Evolutionary conservation across 2,113 vertebrate genomes (phyloP), one percentile per base, ranked within the genome.

Genomic region (Callorhinus ursinus): DNA sequence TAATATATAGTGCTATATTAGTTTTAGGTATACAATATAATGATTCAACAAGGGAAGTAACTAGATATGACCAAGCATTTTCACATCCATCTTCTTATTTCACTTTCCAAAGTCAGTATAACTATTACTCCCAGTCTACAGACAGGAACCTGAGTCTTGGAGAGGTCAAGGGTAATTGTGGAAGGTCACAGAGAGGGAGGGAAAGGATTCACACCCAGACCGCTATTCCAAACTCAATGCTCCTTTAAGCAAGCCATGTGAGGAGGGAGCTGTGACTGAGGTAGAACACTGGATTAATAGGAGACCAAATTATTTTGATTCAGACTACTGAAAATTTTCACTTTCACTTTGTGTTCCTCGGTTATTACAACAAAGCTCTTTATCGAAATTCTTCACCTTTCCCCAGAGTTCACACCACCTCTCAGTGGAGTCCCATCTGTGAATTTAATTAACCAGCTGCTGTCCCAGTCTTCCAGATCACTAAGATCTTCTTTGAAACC

Each of bases 371-470:
- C 61, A 86, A 67, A 90, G 97, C 72, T 97, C 93, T 97, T 96
- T 93, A 49, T 96, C 80, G 96, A 92, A 96, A 96, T 93, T 93
- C 87, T 42, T 74, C 91, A 53, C 72, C 96, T 90, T 88, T 96
- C 82, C 90, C 74, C 93, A 69, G 97, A 67, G 69, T 94, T 98
- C 98, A 93, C 80, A 76, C 93, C 88, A 72, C 94, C 97, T 95
- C 82, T 95, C 95, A 26, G 31, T 85, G 87, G 96, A 97, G 94
- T 96, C 94, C 96, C 91, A 96, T 98, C 98, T 98, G 98, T 96
- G 97, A 98, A 97, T 97, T 98, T 98, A 98, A 98, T 98, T 97
- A 98, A 95, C 97, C 94, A 98, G 93, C 97, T 97, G 96, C 97
- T 97, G 96, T 88, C 61, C 24, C 49, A 26, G 49, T 98, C 98